phyloP scores from a whole-genome alignment of 2,888 invertebrate species.

The Schizaphis graminum region DNA sequence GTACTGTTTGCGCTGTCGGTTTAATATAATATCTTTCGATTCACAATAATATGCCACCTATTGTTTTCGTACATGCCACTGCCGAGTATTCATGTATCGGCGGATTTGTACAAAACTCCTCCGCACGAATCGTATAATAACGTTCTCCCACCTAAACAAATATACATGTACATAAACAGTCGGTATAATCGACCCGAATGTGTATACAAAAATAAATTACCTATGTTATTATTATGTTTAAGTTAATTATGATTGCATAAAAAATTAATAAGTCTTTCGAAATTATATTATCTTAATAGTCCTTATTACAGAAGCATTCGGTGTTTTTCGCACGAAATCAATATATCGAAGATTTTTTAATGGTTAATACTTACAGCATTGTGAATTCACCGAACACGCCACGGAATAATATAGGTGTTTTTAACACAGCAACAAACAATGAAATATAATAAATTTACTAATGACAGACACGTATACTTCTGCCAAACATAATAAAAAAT shows the following conservation, averaged over 20 bases:
- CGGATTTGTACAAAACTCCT: background rate
- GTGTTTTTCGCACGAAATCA: background rate
- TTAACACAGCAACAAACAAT: background rate
- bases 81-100: background rate
- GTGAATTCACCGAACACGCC: background rate
- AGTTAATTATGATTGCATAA: no score
- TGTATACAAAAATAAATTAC: background rate
- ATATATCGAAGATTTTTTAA: no score
- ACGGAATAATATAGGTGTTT: background rate
- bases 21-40: no score
- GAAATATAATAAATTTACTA: background rate
- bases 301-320: background rate
- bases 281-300: no score
- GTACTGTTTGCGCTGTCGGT: no score
- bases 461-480: background rate
- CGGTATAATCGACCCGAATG: background rate
- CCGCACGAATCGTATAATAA: background rate
- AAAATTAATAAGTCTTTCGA: no score
- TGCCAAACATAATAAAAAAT: background rate
- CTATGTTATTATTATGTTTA: no score
- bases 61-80: background rate
- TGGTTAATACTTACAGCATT: background rate
- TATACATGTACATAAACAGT: background rate
- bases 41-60: no score
- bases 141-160: background rate